A percentile compares a stretch with the other conserved stretches of the same genome.
Evolutionary conservation across 2,888 invertebrate species (phyloP).

Genomic region (Ochlodes sylvanus): DNA sequence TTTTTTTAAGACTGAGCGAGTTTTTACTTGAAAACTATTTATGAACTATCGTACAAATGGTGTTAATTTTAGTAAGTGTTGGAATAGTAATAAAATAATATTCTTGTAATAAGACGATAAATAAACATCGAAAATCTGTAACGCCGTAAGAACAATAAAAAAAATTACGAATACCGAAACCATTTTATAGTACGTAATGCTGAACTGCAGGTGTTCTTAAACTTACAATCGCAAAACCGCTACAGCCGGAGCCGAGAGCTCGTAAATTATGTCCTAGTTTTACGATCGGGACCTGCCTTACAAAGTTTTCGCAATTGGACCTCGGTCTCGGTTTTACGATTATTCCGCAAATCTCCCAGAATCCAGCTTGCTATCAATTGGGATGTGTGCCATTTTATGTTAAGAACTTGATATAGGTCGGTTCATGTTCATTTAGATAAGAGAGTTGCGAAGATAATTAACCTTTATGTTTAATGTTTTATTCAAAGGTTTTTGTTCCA

Average conservation of each 20-base stretch:
- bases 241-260: conserved; percentile 38
- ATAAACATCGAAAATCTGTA: neutral
- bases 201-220: conserved; percentile 32
- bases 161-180: conserved; percentile 9
- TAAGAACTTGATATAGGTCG: conserved; percentile 28
- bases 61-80: too few species aligned
- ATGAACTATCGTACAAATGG: too few species aligned
- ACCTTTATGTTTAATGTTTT: conserved; percentile 30
- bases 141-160: neutral
- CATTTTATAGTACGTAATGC: conserved; percentile 19
- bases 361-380: conserved; percentile 46
- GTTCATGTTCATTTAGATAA: conserved; percentile 36
- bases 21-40: too few species aligned
- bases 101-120: neutral
- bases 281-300: conserved; percentile 57
- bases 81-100: too few species aligned
- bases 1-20: too few species aligned
- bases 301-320: conserved; percentile 65
- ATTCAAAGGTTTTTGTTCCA: conserved; percentile 21
- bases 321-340: conserved; percentile 64
- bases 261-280: conserved; percentile 59
- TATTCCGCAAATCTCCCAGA: conserved; percentile 51
- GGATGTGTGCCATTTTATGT: conserved; percentile 34
- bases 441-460: conserved; percentile 30
- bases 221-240: conserved; percentile 33